Evolutionary conservation across 1,140 invertebrate species (phyloP).

Genomic region (Pantala flavescens): DNA sequence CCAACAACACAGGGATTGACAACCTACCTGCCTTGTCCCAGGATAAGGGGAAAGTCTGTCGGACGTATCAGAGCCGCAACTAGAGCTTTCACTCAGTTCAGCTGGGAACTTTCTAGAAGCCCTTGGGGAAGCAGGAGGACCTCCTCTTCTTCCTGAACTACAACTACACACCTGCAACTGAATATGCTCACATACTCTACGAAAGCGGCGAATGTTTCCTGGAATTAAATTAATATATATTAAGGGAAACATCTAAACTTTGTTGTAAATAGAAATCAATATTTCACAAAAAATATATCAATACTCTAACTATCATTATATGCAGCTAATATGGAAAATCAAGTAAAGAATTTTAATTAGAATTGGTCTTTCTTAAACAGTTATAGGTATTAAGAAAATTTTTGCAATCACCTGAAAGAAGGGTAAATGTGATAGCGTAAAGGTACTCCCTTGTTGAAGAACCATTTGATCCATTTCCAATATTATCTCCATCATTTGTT

Average conservation of each 20-base stretch:
- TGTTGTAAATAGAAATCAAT: no score
- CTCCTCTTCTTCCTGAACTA: constrained; percentile 38
- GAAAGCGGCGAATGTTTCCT: constrained; percentile 91
- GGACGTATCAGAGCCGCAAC: constrained; percentile 71
- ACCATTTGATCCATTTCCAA: constrained; percentile 19
- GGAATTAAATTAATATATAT: constrained; percentile 23
- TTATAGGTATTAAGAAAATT: no score
- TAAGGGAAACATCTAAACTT: constrained; percentile 29
- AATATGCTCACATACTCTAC: constrained; percentile 92
- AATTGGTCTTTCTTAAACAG: no score
- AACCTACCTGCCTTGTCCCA: constrained; percentile 41
- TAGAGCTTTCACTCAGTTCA: constrained; percentile 67
- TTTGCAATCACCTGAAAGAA: constrained; percentile 68
- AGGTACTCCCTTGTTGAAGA: constrained; percentile 58
- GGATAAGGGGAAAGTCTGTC: constrained; percentile 56
- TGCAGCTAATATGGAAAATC: no score
- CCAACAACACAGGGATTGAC: background rate
- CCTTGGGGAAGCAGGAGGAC: constrained; percentile 56
- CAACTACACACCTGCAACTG: constrained; percentile 76
- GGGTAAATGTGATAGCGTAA: constrained; percentile 91
- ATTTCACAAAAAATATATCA: no score
- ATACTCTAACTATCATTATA: no score
- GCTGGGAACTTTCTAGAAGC: constrained; percentile 54
- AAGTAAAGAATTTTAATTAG: no score
- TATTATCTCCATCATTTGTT: constrained; percentile 15